phyloP scores from a whole-genome alignment of 2,797 vertebrate genomes.

The Microtus californicus region DNA sequence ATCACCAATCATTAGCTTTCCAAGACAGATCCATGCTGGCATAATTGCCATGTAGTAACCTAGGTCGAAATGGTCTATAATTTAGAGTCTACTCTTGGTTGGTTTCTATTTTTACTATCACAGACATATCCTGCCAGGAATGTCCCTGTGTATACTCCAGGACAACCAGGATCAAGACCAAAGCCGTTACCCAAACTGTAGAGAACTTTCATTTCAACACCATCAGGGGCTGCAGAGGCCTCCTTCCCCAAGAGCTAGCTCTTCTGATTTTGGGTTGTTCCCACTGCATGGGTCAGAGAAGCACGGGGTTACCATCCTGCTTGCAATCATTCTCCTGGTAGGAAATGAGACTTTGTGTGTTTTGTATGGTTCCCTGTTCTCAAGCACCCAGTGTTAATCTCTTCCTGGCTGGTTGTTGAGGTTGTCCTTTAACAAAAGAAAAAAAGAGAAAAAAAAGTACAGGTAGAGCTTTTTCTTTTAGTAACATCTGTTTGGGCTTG shows the following conservation, averaged over 20 bases:
- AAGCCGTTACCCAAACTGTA: fast-evolving
- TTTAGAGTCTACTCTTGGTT: neutral
- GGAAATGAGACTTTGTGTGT: no score
- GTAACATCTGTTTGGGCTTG: neutral
- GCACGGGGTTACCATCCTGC: no score
- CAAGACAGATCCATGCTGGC: neutral
- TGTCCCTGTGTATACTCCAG: neutral
- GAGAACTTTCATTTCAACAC: neutral
- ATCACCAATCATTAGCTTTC: neutral
- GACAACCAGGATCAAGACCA: neutral
- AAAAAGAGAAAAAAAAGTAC: neutral
- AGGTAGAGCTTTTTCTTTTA: neutral
- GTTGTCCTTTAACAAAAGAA: neutral
- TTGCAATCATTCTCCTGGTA: neutral
- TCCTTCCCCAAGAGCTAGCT: neutral
- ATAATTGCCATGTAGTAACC: neutral
- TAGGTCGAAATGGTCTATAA: neutral
- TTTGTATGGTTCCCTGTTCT: neutral
- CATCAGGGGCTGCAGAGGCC: neutral
- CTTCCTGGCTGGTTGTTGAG: neutral
- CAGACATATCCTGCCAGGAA: neutral
- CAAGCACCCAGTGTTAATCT: neutral
- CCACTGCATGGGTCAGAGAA: neutral
- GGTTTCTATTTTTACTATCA: neutral
- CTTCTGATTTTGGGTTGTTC: neutral